A percentile compares a stretch with the other conserved stretches of the same genome.
phyloP scores from a whole-genome alignment of 1,140 invertebrate genomes.

The Pseudobourletiella spinata region DNA sequence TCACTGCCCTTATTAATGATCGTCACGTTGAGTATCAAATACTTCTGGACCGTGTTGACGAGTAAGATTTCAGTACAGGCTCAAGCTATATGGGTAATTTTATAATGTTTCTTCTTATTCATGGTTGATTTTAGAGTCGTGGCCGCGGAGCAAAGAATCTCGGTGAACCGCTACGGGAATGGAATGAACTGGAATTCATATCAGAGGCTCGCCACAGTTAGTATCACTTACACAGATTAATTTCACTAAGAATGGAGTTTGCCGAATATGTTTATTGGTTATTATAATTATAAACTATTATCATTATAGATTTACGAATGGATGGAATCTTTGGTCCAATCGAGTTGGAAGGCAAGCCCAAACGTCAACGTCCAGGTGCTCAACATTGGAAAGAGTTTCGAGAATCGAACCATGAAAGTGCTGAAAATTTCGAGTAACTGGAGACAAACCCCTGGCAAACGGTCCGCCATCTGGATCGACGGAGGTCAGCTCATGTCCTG shows the following conservation, averaged over 20 bases:
- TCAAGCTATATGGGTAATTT: not conserved
- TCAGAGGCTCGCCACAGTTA: conserved; percentile 17
- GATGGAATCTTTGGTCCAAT: conserved; percentile 12
- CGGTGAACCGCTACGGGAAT: not conserved
- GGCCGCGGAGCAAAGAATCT: not conserved
- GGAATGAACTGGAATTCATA: conserved; percentile 20
- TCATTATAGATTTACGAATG: conserved; percentile 19
- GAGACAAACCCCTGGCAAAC: not conserved
- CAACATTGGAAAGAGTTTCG: conserved; percentile 5
- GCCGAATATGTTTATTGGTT: too few relatives aligned
- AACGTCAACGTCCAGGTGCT: not conserved
- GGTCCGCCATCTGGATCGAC: conserved; percentile 20
- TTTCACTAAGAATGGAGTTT: too few relatives aligned
- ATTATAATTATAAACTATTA: too few relatives aligned
- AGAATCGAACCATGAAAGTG: conserved; percentile 11
- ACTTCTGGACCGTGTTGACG: not conserved
- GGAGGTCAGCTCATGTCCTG: not conserved
- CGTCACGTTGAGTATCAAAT: not conserved
- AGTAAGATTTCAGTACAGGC: not conserved
- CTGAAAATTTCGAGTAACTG: conserved; percentile 16
- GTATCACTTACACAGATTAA: too few relatives aligned
- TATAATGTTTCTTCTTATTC: not conserved
- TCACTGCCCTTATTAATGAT: not conserved
- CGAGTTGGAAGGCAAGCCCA: not conserved
- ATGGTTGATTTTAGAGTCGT: not conserved